phyloP scores from a whole-genome alignment of 2,113 vertebrate species.

The Bungarus multicinctus region DNA sequence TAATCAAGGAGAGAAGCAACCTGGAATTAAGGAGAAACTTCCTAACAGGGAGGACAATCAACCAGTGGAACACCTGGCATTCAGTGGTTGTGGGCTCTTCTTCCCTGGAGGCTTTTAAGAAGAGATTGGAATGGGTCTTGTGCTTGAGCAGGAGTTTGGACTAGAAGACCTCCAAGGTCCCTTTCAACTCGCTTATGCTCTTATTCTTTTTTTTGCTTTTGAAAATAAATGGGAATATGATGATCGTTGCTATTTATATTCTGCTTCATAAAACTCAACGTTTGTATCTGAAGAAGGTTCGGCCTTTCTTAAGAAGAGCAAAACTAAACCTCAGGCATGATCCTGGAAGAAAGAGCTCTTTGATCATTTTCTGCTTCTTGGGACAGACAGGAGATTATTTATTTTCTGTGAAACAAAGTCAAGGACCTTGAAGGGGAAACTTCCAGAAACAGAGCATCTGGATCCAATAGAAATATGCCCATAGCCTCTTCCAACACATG shows the following conservation, averaged over 20 bases:
- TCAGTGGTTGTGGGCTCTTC: not conserved
- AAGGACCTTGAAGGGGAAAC: not conserved
- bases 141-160: not conserved
- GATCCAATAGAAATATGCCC: not conserved
- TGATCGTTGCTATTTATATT: not conserved
- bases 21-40: no score
- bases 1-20: no score
- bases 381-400: not conserved
- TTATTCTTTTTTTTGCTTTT: not conserved
- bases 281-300: not conserved
- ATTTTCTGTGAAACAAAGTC: not conserved
- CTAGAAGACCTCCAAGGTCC: not conserved
- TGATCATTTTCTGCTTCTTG: not conserved
- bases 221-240: not conserved
- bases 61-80: no score
- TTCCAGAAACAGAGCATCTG: not conserved
- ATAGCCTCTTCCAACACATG: not conserved
- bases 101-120: not conserved
- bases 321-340: not conserved
- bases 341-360: no score
- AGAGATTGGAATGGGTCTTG: not conserved
- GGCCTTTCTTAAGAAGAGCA: not conserved
- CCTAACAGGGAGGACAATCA: no score
- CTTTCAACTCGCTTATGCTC: not conserved
- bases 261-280: not conserved